These are phyloP conservation scores for Girardia tigrina DNA, from an alignment of 2,888 invertebrate genomes.

Conservation along the genomic window DNA sequence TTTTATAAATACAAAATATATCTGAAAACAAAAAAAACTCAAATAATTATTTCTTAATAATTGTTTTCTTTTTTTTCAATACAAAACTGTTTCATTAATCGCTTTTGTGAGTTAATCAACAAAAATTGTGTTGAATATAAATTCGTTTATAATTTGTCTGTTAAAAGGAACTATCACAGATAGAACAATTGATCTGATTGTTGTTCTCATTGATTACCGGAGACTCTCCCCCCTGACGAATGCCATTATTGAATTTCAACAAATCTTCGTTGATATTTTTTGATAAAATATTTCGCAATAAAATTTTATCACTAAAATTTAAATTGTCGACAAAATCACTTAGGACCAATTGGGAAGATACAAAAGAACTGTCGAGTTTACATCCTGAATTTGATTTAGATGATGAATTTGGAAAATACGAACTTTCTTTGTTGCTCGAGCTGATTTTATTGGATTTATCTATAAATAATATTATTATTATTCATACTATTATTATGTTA, in stretches of 20 bases:
- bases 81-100: no score
- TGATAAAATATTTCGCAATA: neutral
- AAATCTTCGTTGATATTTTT: neutral
- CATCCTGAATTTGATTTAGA: neutral
- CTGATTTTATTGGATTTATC: neutral
- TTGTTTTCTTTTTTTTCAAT: no score
- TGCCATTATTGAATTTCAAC: neutral
- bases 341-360: neutral
- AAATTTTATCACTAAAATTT: neutral
- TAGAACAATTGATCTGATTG: neutral
- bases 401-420: neutral
- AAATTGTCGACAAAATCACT: slow-evolving; percentile 6
- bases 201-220: neutral
- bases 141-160: neutral
- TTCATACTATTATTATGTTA: no score
- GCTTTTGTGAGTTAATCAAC: neutral
- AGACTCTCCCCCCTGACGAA: neutral
- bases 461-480: no score
- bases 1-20: no score
- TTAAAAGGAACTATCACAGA: neutral
- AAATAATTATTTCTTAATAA: no score
- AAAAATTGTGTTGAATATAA: neutral
- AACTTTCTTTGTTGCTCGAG: neutral
- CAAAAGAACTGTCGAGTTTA: neutral
- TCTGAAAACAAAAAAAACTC: no score